phyloP scores from a whole-genome alignment of 2,888 invertebrate species.

The Mythimna ferrago region DNA sequence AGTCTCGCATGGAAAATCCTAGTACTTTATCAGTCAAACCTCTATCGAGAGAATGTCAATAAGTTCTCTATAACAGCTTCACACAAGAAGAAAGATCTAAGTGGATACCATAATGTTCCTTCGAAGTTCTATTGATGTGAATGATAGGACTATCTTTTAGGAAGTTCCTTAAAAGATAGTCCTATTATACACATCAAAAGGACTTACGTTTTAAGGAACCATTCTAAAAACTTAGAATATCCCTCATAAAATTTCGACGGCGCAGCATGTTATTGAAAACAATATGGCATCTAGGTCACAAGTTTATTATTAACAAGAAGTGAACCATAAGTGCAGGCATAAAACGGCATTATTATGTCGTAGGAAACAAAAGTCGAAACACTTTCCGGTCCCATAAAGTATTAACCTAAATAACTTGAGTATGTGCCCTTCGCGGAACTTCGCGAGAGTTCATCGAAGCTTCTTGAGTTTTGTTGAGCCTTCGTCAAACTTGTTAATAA shows the following conservation, averaged over 20 bases:
- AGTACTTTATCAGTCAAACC: too few species aligned
- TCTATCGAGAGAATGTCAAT: too few species aligned
- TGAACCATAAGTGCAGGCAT: conserved; percentile 50
- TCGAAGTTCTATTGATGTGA: too few species aligned
- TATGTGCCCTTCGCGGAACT: conserved; percentile 56
- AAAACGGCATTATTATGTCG: conserved; percentile 54
- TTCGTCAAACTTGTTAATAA: conserved; percentile 68
- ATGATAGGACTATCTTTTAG: too few species aligned
- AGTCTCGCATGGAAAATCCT: too few species aligned
- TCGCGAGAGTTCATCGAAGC: conserved; percentile 59
- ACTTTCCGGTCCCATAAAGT: conserved; percentile 50
- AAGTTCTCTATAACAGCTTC: too few species aligned
- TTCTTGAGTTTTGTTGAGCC: conserved; percentile 57
- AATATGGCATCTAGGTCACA: conserved; percentile 39
- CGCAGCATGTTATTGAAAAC: conserved; percentile 23
- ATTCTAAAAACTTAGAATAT: conserved; percentile 1
- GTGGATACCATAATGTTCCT: too few species aligned
- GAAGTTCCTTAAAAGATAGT: too few species aligned
- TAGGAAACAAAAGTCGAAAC: conserved; percentile 55
- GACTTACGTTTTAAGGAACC: not conserved
- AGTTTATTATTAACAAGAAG: conserved; percentile 50
- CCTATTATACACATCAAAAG: too few species aligned
- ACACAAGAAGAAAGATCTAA: too few species aligned
- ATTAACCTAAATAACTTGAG: conserved; percentile 65
- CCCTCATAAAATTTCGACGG: conserved; percentile 6